Evolutionary conservation across 2,888 invertebrate species (phyloP).

Genomic region (Ypsolopha sequella): DNA sequence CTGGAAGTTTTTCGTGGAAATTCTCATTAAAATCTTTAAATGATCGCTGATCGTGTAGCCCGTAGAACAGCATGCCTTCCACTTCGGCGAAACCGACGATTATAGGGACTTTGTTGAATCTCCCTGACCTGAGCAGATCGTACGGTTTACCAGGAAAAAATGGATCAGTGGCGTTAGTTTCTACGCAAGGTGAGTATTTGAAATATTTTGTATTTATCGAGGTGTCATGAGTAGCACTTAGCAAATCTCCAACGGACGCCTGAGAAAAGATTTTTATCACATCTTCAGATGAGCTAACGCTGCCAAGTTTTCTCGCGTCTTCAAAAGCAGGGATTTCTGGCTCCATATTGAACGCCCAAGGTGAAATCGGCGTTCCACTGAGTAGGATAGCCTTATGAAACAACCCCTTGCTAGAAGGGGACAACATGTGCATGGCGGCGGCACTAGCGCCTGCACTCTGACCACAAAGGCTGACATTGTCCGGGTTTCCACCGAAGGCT

Average conservation of each 20-base stretch:
- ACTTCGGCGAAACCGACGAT: conserved; percentile 37
- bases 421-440: conserved; percentile 46
- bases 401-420: conserved; percentile 36
- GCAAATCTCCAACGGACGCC: conserved; percentile 26
- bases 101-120: conserved; percentile 47
- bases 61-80: conserved; percentile 51
- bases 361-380: conserved; percentile 42
- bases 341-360: conserved; percentile 52
- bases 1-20: conserved; percentile 41
- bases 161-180: conserved; percentile 33
- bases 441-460: conserved; percentile 55
- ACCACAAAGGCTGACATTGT: conserved; percentile 53
- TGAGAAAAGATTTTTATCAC: conserved; percentile 30
- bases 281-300: conserved; percentile 22
- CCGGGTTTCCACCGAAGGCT: conserved; percentile 54
- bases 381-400: conserved; percentile 53
- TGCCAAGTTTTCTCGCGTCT: conserved; percentile 39
- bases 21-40: conserved; percentile 35
- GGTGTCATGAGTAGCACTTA: conserved; percentile 30
- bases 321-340: conserved; percentile 27
- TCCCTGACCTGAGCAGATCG: conserved; percentile 36
- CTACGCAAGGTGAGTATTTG: conserved; percentile 51
- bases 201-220: conserved; percentile 44
- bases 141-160: conserved; percentile 51
- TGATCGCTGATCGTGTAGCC: conserved; percentile 29